A percentile compares a stretch with the other conserved stretches of the same genome.
Evolutionary conservation across 2,797 vertebrate species (phyloP).

Genomic region (Lithobates pipiens): DNA sequence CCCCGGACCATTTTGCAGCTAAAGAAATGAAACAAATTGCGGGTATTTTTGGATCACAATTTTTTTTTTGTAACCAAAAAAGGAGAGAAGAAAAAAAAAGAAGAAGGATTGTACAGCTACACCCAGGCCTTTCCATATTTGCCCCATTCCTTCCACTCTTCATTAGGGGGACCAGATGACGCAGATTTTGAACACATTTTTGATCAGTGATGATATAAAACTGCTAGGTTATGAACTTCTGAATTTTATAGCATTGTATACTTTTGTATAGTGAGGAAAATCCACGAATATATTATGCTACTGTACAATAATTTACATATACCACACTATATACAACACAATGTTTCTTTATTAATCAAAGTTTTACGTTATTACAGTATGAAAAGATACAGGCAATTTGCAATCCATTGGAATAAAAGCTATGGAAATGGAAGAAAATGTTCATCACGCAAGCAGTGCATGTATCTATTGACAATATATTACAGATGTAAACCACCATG

Average conservation of each 20-base stretch:
- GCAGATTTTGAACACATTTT: not conserved
- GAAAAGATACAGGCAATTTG: conserved; percentile 23
- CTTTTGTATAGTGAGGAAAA: too few species aligned
- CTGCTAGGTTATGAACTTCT: too few species aligned
- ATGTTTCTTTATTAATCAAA: conserved; percentile 36
- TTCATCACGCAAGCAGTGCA: conserved; percentile 7
- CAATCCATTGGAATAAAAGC: conserved; percentile 26
- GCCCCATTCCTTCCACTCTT: not conserved
- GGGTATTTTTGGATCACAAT: too few species aligned
- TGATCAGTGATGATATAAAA: not conserved
- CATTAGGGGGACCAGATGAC: not conserved
- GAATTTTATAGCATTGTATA: too few species aligned
- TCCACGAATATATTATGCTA: not conserved
- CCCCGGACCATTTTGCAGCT: too few species aligned
- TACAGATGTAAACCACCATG: conserved; percentile 20
- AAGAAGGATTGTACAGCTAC: too few species aligned
- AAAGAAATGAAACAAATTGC: too few species aligned
- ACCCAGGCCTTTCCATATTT: too few species aligned
- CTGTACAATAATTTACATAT: not conserved
- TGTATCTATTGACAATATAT: conserved; percentile 4
- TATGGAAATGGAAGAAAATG: conserved; percentile 15
- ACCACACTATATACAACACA: not conserved
- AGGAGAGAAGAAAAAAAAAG: too few species aligned
- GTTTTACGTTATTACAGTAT: conserved; percentile 23
- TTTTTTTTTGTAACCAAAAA: too few species aligned